Conservation (phyloP, 1,140 invertebrate species). For the Portunus trituberculatus region DNA sequence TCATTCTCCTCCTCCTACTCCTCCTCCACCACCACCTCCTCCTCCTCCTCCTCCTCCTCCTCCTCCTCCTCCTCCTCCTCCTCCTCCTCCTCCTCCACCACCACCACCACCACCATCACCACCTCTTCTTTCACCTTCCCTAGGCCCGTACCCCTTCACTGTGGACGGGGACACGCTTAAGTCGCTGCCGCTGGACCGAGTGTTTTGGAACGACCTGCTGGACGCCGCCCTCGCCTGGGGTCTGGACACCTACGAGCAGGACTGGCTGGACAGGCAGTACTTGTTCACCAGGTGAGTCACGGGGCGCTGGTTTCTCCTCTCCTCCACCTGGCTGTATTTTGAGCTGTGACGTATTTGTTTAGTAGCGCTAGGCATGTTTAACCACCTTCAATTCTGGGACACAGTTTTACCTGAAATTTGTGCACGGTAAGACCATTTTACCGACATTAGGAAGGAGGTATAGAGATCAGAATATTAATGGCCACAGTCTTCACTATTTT, state of each 20-base stretch:
- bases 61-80: background rate
- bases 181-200: slow-evolving; percentile 61
- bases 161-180: background rate
- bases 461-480: too few species aligned
- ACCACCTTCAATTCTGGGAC: too few species aligned
- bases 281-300: slow-evolving; percentile 52
- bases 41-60: background rate
- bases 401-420: too few species aligned
- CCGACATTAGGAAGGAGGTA: too few species aligned
- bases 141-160: slow-evolving; percentile 53
- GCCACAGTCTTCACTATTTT: too few species aligned
- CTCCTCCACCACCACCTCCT: background rate
- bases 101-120: background rate
- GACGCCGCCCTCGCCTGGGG: slow-evolving; percentile 65
- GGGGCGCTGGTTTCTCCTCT: too few species aligned
- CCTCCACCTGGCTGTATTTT: too few species aligned
- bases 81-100: background rate
- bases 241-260: slow-evolving; percentile 65
- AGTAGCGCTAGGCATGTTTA: too few species aligned
- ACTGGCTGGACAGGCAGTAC: slow-evolving; percentile 64
- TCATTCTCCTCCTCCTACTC: too few species aligned
- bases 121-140: background rate
- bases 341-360: too few species aligned
- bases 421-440: too few species aligned
- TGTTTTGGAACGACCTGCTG: slow-evolving; percentile 70